phyloP scores from a whole-genome alignment of 2,797 vertebrate genomes.

The Lutjanus campechanus region DNA sequence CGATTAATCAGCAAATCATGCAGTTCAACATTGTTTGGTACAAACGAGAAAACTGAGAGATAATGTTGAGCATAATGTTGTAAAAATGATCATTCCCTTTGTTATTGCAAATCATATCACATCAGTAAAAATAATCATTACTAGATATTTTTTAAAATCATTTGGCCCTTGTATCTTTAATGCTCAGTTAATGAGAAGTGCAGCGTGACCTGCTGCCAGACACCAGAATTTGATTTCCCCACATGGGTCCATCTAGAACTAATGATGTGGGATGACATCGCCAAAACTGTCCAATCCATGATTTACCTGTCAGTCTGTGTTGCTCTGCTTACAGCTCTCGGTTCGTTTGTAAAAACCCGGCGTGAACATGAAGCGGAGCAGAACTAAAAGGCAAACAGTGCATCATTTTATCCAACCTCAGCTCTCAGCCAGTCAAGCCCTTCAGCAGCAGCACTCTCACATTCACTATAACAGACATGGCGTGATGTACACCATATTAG shows the following conservation, averaged over 20 bases:
- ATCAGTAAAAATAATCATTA: too few relatives aligned
- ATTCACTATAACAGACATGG: background rate
- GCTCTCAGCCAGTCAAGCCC: slow-evolving; percentile 2
- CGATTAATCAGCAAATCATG: too few relatives aligned
- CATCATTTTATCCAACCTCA: background rate
- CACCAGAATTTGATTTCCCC: background rate
- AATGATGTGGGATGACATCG: background rate
- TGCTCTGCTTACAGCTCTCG: background rate
- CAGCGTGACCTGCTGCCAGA: background rate
- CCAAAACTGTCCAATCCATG: background rate
- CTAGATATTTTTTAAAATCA: too few relatives aligned
- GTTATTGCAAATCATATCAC: too few relatives aligned
- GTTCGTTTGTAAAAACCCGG: background rate
- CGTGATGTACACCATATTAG: background rate
- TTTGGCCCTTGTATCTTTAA: too few relatives aligned
- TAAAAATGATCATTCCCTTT: too few relatives aligned
- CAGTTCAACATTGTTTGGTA: too few relatives aligned
- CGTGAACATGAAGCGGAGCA: background rate
- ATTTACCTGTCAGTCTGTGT: background rate
- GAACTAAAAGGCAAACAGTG: background rate
- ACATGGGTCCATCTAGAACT: background rate
- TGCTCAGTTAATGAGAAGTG: too few relatives aligned
- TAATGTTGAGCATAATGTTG: too few relatives aligned
- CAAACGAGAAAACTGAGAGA: too few relatives aligned
- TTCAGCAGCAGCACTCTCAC: slow-evolving; percentile 4